Base-by-base conservation (phyloP, 2,797 vertebrate genomes). In the Characodon lateralis region DNA sequence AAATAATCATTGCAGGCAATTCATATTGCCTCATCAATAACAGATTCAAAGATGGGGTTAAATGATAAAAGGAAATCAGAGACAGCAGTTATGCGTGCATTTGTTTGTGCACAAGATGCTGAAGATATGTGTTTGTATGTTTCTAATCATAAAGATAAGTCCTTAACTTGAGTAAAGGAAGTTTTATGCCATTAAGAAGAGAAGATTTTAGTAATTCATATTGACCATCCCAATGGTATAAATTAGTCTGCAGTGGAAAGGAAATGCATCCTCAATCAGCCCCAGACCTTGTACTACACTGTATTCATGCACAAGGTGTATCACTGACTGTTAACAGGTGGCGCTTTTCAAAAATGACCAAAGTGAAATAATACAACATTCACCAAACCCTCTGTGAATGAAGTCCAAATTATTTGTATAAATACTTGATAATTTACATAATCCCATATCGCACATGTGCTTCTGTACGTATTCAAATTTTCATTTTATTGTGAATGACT, bases 1-100 rank as follows among this genome's bases (percentile, higher is more conserved):
- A 71, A 84, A 80, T 65, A 82, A 79, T 84, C 46, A 84, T 79
- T 73, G 70, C 76, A 78, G 72, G 85, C 73, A 80, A 77, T 83
- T 85, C 71, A 56, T 75, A 82, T 78, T 78, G 50, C 73, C 73
- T 86, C 86, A 93, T 95, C 90, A 92, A 92, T 92, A 94, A 90
- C 88, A 91, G 85, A 91, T 76, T 88, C 73, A 78, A 22, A 43
- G 5, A 68, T 85, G 55, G 83, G 50, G 86, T 86, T 85, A 90
- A 90, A 89, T 89, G 89, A 81, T 87, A 81, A 83, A 81, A 87
- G 81, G 76, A 78, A 88, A 79, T 71, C 75, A 75, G 72, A 63
- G 69, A 77, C 76, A 69, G 66, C 68, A 63, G 65, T 77, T 46
- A 70, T 63, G 43, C 10, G 28, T 72, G 69, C 26, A n/a, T 59